phyloP scores from a whole-genome alignment of 2,113 vertebrate genomes.

The Etia nguti region DNA sequence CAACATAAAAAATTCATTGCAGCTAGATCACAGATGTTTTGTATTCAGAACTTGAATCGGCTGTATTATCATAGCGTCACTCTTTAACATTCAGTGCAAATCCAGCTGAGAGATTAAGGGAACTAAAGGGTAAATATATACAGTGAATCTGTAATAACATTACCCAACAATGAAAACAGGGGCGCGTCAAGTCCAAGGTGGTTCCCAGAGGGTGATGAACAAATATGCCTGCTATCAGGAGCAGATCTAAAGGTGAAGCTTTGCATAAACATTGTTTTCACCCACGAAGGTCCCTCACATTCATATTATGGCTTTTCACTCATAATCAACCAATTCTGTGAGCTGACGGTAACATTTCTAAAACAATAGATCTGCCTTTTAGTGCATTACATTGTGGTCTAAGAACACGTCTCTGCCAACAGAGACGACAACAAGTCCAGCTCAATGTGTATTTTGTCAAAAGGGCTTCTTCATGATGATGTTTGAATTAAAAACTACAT shows the following conservation, averaged over 20 bases:
- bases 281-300: neutral
- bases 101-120: slow-evolving; percentile 8
- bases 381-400: neutral
- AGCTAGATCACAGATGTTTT: neutral
- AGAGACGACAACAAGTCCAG: neutral
- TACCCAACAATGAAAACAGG: slow-evolving; percentile 15
- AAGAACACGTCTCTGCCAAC: neutral
- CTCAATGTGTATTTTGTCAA: neutral
- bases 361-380: neutral
- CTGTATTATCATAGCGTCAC: neutral
- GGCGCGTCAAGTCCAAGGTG: neutral
- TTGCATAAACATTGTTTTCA: neutral
- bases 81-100: slow-evolving; percentile 19
- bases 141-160: slow-evolving; percentile 23
- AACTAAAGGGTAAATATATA: slow-evolving; percentile 42
- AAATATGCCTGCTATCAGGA: slow-evolving; percentile 9
- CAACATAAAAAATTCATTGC: neutral
- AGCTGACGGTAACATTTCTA: neutral
- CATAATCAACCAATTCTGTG: neutral
- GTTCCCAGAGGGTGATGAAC: neutral
- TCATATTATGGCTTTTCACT: neutral
- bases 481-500: neutral
- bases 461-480: neutral
- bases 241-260: slow-evolving; percentile 18
- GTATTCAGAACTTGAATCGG: neutral